phyloP scores from a whole-genome alignment of 1,140 invertebrate species.

The Drosophila tristis region DNA sequence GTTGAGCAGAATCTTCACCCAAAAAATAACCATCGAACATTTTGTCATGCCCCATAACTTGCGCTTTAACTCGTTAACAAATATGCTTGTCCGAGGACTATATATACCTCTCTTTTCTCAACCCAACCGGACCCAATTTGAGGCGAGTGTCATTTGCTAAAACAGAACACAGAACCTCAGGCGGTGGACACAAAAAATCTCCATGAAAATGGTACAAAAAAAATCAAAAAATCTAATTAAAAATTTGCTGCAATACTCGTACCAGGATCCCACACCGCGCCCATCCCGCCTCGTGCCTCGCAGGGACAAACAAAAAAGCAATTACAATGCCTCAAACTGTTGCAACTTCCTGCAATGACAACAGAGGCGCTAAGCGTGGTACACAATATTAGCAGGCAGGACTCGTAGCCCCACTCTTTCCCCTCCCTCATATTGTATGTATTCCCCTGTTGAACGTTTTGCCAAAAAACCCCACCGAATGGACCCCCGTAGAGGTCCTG shows the following conservation, averaged over 20 bases:
- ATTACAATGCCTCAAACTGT: slow-evolving; percentile 81
- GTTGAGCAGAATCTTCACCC: neutral
- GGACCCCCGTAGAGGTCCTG: slow-evolving; percentile 17
- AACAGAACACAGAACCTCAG: slow-evolving; percentile 64
- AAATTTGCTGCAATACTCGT: slow-evolving; percentile 60
- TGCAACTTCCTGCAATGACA: slow-evolving; percentile 80
- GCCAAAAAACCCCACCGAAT: slow-evolving; percentile 6
- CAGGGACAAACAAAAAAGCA: slow-evolving; percentile 78
- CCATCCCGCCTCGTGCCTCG: slow-evolving; percentile 17
- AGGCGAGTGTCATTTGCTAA: slow-evolving; percentile 67
- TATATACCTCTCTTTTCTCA: neutral
- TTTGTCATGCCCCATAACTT: slow-evolving; percentile 73
- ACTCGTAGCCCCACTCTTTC: neutral
- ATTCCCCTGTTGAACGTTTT: slow-evolving; percentile 47
- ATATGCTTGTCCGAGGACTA: slow-evolving; percentile 20
- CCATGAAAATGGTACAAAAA: slow-evolving; percentile 49
- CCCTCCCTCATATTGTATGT: too few relatives aligned
- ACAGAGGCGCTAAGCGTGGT: slow-evolving; percentile 74
- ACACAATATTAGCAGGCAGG: slow-evolving; percentile 70
- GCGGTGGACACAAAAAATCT: slow-evolving; percentile 36
- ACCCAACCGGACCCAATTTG: slow-evolving; percentile 50
- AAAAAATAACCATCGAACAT: slow-evolving; percentile 32
- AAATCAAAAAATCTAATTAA: slow-evolving; percentile 79
- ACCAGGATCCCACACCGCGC: slow-evolving; percentile 33
- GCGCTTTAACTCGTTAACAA: slow-evolving; percentile 66